Evolutionary conservation across 1,140 invertebrate species (phyloP), one percentile per base, ranked within the genome.

Genomic region (Zaprionus africanus): DNA sequence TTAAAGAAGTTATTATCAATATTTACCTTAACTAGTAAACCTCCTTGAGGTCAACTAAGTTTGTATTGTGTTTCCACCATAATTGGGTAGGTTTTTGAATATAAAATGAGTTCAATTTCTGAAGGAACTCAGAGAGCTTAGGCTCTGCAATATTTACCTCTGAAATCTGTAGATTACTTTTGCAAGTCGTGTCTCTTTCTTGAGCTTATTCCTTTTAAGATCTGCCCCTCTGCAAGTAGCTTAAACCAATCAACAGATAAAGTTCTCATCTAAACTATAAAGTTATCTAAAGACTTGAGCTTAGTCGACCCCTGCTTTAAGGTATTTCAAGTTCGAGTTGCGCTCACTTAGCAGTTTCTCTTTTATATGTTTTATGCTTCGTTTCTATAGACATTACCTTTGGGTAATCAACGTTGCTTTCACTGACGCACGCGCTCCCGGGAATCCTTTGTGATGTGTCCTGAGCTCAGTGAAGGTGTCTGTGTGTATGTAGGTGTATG

Each of bases 351-450:
- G 36, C 36, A 15, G 1, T 11, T 17, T 43, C n/a, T 43, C 11
- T 62, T 64, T 38, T 76, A 28, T 76, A 63, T 46, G 46, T 41
- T 56, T 43, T 19, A 4, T 5, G 22, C 7, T 9, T 22, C 51
- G 13, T 63, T 51, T 19, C 61, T 74, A 43, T 69, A 51, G 71
- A 69, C 54, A 54, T 85, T 77, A 73, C 85, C 85, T 82, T 80
- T 81, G 85, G 85, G 85, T 90, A 90, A 90, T 90, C 85, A 90
- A 70, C 83, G 63, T 73, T 72, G 65, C 62, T 71, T 70, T 76
- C 72, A 53, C 49, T 68, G 53, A 57, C 36, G 22, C 51, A 12
- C 13, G 11, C 17, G 24, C 76, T 61, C 60, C 51, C 53, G 71
- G 70, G 75, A 51, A 58, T 36, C 22, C 53, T 24, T 64, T 63